These are phyloP conservation scores for Saccostrea glomerata DNA, from an alignment of 1,140 invertebrate genomes.

Conservation along the genomic window DNA sequence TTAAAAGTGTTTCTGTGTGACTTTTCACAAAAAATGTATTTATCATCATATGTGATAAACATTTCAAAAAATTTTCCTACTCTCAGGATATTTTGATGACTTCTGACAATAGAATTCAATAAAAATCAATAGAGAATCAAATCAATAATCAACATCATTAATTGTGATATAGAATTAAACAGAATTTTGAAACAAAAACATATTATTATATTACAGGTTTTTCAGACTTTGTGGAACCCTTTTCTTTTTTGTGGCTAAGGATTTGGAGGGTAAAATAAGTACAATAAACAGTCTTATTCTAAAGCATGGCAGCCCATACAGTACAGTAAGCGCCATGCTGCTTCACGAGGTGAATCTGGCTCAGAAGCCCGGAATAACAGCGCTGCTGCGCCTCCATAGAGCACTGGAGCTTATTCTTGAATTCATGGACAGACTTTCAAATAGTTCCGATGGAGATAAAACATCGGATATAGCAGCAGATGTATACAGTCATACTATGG, in stretches of 20 bases:
- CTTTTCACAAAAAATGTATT: too few relatives aligned
- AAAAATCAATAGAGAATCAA: too few relatives aligned
- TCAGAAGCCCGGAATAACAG: constrained; percentile 89
- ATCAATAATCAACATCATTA: background rate
- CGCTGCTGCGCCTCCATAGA: constrained; percentile 92
- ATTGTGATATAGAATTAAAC: background rate
- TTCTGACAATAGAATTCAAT: too few relatives aligned
- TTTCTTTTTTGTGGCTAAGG: constrained; percentile 94
- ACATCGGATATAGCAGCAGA: constrained; percentile 88
- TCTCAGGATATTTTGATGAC: too few relatives aligned
- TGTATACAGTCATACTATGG: constrained; percentile 90
- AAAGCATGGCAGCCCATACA: constrained; percentile 85
- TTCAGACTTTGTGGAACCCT: constrained; percentile 92
- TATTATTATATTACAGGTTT: constrained; percentile 84
- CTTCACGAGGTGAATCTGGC: constrained; percentile 89
- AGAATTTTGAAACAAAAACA: background rate
- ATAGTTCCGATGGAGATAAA: constrained; percentile 85
- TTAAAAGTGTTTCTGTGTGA: too few relatives aligned
- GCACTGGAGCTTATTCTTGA: constrained; percentile 94
- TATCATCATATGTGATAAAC: too few relatives aligned
- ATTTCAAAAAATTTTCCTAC: too few relatives aligned
- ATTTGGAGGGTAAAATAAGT: constrained; percentile 92
- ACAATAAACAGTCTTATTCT: constrained; percentile 85
- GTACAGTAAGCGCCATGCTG: constrained; percentile 92
- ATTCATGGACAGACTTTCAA: constrained; percentile 87